Conservation (phyloP, 2,888 invertebrate species). For the Sinopyrophorus schimmeli region DNA sequence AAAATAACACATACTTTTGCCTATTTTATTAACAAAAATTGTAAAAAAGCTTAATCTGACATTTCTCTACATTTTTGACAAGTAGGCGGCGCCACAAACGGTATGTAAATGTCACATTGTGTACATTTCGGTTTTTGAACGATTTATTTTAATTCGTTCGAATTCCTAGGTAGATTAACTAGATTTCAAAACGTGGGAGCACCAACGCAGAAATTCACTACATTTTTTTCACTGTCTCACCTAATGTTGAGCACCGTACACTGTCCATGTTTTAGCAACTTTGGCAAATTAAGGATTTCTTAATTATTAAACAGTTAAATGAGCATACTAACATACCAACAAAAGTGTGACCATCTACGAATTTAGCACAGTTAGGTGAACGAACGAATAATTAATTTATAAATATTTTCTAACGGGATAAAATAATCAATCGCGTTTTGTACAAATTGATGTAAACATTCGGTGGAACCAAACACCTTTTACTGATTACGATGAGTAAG, state of each 20-base stretch:
- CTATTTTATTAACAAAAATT: slow-evolving; percentile 32
- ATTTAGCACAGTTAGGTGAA: slow-evolving; percentile 20
- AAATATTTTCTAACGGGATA: slow-evolving; percentile 11
- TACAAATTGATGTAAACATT: slow-evolving; percentile 2
- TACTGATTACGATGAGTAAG: slow-evolving; percentile 22
- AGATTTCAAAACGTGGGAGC: too few relatives aligned
- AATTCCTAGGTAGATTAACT: too few relatives aligned
- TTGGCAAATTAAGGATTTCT: slow-evolving; percentile 11
- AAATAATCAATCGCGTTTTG: slow-evolving; percentile 5
- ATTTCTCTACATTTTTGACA: slow-evolving; percentile 41
- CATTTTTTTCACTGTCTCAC: too few relatives aligned
- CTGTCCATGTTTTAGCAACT: too few relatives aligned
- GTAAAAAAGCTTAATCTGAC: slow-evolving; percentile 37
- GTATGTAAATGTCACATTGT: slow-evolving; percentile 36
- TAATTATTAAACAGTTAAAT: slow-evolving; percentile 25
- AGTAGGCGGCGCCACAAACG: slow-evolving; percentile 40
- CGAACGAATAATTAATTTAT: slow-evolving; percentile 14
- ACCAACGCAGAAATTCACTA: too few relatives aligned
- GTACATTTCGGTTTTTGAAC: slow-evolving; percentile 26
- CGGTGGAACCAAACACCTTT: slow-evolving; percentile 3
- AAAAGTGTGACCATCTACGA: slow-evolving; percentile 11
- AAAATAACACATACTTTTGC: slow-evolving; percentile 39
- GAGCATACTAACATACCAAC: slow-evolving; percentile 16
- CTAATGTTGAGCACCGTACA: too few relatives aligned
- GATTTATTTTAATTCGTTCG: too few relatives aligned